These are phyloP conservation scores for Camponotus vicinus DNA, from an alignment of 1,140 invertebrate species.

Conservation along the genomic window DNA sequence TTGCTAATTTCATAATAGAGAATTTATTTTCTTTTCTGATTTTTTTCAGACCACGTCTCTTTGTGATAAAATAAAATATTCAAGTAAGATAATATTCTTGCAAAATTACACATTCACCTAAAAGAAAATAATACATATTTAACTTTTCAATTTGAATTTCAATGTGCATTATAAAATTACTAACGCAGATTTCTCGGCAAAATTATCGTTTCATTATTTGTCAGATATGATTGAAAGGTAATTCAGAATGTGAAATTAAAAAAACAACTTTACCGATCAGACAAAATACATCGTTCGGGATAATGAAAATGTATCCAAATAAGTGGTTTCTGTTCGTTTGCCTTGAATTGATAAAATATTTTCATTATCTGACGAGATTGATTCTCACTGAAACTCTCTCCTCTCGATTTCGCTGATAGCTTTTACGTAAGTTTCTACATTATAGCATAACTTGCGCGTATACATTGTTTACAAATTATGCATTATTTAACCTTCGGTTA, in stretches of 20 bases:
- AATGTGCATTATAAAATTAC: neutral
- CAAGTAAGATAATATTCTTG: neutral
- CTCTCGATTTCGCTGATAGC: neutral
- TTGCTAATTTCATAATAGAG: neutral
- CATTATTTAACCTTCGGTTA: neutral
- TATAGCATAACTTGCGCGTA: neutral
- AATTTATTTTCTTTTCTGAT: constrained; percentile 1
- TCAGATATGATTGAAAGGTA: constrained; percentile 1
- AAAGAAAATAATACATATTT: neutral
- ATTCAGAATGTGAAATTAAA: constrained; percentile 15
- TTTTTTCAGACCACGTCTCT: neutral
- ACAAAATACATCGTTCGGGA: neutral
- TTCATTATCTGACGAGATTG: constrained; percentile 41
- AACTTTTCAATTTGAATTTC: constrained; percentile 8
- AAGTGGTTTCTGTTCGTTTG: neutral
- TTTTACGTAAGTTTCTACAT: constrained; percentile 8
- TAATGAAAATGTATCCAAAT: constrained; percentile 34
- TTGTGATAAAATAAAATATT: neutral
- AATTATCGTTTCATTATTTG: constrained; percentile 15
- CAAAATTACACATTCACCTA: neutral
- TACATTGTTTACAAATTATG: constrained; percentile 25
- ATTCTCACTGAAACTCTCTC: neutral
- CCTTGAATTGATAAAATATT: constrained; percentile 21
- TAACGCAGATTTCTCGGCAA: constrained; percentile 11
- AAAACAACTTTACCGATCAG: constrained; percentile 24